These are phyloP conservation scores for Lucilia cuprina DNA, from an alignment of 1,140 invertebrate genomes.

Conservation along the genomic window DNA sequence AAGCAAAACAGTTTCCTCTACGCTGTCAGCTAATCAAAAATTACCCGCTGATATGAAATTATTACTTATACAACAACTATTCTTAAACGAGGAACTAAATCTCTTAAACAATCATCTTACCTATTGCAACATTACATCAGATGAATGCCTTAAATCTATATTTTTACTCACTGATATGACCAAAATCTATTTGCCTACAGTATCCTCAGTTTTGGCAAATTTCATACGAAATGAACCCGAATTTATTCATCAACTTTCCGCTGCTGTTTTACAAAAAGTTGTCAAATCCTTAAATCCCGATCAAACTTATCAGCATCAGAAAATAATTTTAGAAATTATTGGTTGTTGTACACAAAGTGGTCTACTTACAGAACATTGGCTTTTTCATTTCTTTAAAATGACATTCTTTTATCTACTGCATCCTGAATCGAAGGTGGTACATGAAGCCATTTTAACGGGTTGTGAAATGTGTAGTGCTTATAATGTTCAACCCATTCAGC, in stretches of 20 bases:
- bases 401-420: conserved; percentile 72
- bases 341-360: conserved; percentile 47
- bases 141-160: background rate
- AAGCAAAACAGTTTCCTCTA: background rate
- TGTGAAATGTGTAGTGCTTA: conserved; percentile 69
- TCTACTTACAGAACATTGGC: conserved; percentile 60
- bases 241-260: conserved; percentile 23
- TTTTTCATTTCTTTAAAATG: conserved; percentile 68
- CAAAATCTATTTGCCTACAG: conserved; percentile 16
- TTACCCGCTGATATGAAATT: background rate
- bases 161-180: background rate
- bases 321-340: conserved; percentile 43
- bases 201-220: conserved; percentile 15
- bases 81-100: background rate
- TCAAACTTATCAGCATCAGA: background rate
- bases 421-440: conserved; percentile 68
- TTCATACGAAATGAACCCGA: background rate
- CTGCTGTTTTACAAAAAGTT: conserved; percentile 21
- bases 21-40: background rate
- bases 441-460: conserved; percentile 68
- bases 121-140: background rate
- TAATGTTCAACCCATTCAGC: conserved; percentile 66
- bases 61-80: background rate
- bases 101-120: conserved; percentile 22
- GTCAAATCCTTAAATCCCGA: conserved; percentile 13